Base-by-base conservation (phyloP, 2,797 vertebrate genomes). In the Xerus rutilus region DNA sequence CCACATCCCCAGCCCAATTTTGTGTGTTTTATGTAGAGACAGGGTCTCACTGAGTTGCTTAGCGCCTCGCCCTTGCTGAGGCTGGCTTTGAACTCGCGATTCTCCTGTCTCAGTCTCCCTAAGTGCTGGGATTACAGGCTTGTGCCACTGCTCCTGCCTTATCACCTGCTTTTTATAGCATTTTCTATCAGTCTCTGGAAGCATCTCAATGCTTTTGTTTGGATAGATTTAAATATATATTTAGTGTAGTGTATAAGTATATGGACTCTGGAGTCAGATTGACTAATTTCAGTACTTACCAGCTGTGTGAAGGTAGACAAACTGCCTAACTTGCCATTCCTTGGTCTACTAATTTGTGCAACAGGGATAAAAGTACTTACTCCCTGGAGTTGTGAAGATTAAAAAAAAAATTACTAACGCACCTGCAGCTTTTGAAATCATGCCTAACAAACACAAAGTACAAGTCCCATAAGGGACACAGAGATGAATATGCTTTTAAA, bases 401-500 rank as follows among this genome's bases (percentile, higher is more conserved):
- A n/a, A 64, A 79, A 86, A 86, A 52, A 59, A 74, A 91, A 52
- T 59, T 82, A 47, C 21, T 25, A 88, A 78, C 70, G 77, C 2
- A 90, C 45, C 64, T 90, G 32, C 25, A 76, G 25, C 59, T 65
- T 94, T 91, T 96, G 72, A 96, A 97, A 76, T 74, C 35, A 67
- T 79, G 64, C 65, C 43, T 54, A 52, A 52, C 49, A 20, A 76
- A 64, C 13, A 59, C 30, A 69, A n/a, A 79, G 35, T 70, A 57
- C 57, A 95, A 97, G 21, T 20, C 30, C 21, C 52, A 30, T 43
- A 70, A 93, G 49, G 64, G 54, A 92, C 87, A n/a, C 20, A 64
- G 52, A 96, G 70, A 89, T 73, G 62, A 94, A 86, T 57, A 30
- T 45, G 45, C 64, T 93, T 88, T 89, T 69, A 86, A 86, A 91